Conservation (phyloP, 2,797 vertebrate genomes). For the Serranus cabrilla region DNA sequence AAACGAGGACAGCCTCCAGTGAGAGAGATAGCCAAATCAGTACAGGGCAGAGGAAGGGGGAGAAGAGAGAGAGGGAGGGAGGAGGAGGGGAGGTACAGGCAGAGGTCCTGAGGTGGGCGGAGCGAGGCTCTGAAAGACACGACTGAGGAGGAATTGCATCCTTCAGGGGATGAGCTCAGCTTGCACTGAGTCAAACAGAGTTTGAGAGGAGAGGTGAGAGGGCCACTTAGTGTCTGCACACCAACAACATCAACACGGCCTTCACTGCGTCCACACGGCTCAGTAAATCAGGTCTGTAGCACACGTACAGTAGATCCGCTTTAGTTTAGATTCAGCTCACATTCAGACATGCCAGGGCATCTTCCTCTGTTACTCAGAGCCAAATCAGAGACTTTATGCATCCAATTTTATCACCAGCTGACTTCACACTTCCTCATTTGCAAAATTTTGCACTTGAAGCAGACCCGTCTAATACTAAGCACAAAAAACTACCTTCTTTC, state of each 20-base stretch:
- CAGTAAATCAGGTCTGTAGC: constrained; percentile 34
- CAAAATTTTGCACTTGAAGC: neutral
- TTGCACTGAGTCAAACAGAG: constrained; percentile 34
- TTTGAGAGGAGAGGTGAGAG: constrained; percentile 40
- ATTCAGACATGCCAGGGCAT: neutral
- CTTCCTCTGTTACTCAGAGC: neutral
- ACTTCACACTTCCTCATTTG: constrained; percentile 32
- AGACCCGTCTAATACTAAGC: constrained; percentile 8
- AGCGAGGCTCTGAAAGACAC: constrained; percentile 52
- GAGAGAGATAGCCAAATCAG: constrained; percentile 30
- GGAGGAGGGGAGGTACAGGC: constrained; percentile 36
- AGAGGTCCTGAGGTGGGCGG: constrained; percentile 28
- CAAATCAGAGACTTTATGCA: neutral
- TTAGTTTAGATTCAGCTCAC: neutral
- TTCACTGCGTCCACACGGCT: constrained; percentile 58
- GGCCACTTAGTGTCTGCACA: constrained; percentile 59
- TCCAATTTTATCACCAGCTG: neutral
- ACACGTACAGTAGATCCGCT: constrained; percentile 23
- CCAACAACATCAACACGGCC: constrained; percentile 50
- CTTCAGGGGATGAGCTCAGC: constrained; percentile 51
- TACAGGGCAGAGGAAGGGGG: constrained; percentile 12
- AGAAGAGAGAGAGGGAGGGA: neutral
- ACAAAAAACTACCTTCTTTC: neutral
- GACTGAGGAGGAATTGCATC: constrained; percentile 50
- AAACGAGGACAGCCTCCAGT: constrained; percentile 46